Percentiles rank a stretch among this genome's conserved stretches.
These are phyloP conservation scores for Microvelia longipes DNA, from an alignment of 1,140 invertebrate species.

Conservation along the genomic window DNA sequence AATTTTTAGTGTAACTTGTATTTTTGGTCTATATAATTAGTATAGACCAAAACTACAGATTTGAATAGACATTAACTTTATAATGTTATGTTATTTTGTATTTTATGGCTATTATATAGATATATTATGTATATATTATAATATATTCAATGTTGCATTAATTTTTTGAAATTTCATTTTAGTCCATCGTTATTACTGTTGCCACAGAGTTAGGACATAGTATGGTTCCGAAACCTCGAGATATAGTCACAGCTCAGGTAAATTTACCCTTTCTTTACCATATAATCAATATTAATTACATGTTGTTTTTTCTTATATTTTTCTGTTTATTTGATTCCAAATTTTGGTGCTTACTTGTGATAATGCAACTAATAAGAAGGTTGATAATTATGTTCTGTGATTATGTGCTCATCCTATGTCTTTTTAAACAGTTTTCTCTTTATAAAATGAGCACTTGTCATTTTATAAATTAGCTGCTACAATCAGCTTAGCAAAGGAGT, in stretches of 20 bases:
- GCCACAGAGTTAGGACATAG: constrained; percentile 51
- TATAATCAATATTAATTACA: not conserved
- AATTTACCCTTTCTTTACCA: constrained; percentile 17
- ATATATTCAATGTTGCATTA: no score
- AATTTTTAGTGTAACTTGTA: no score
- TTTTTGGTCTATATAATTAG: no score
- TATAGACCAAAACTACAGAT: no score
- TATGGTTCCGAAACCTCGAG: constrained; percentile 57
- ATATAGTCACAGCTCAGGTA: constrained; percentile 69
- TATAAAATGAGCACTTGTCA: not conserved
- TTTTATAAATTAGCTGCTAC: no score
- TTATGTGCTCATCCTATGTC: not conserved
- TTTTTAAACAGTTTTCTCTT: not conserved
- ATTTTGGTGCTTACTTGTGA: not conserved
- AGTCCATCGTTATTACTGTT: constrained; percentile 51
- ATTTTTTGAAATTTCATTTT: no score
- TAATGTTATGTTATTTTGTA: no score
- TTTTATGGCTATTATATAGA: no score
- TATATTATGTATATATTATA: no score
- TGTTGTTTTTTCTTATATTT: not conserved
- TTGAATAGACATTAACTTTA: no score
- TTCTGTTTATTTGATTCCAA: not conserved
- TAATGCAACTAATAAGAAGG: not conserved
- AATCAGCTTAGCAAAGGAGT: no score
- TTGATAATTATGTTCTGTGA: not conserved